phyloP scores from a whole-genome alignment of 2,797 vertebrate species.

The Sarcoramphus papa region DNA sequence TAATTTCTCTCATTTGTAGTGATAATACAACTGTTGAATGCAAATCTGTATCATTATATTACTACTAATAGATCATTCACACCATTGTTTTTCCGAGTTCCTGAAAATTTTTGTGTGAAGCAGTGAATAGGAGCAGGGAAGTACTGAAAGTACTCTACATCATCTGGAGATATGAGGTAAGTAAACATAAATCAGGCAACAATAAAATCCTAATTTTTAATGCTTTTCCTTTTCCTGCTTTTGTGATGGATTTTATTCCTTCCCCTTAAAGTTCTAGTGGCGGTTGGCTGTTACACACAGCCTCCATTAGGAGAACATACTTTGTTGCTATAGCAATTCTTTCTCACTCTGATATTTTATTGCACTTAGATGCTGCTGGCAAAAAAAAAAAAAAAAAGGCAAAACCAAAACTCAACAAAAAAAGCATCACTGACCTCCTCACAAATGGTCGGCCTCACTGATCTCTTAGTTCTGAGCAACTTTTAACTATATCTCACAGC shows the following conservation, averaged over 20 bases:
- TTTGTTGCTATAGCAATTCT: constrained; percentile 76
- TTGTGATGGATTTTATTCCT: constrained; percentile 11
- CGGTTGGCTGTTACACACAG: constrained; percentile 34
- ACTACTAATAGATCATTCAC: not conserved
- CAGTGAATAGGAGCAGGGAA: not conserved
- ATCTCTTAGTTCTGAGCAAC: constrained; percentile 45
- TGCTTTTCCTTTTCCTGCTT: constrained; percentile 13
- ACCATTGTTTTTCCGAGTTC: not conserved
- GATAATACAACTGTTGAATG: not conserved
- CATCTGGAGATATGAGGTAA: not conserved
- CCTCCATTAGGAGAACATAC: constrained; percentile 67
- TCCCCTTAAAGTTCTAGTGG: constrained; percentile 32
- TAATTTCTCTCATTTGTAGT: not conserved
- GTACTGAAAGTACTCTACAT: not conserved
- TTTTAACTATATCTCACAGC: constrained; percentile 30
- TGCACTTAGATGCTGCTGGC: constrained; percentile 60
- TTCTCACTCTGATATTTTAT: constrained; percentile 66
- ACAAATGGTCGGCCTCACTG: constrained; percentile 28
- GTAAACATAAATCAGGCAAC: not conserved
- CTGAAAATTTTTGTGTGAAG: not conserved
- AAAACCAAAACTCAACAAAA: not conserved
- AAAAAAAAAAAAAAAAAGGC: not conserved
- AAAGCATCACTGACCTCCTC: constrained; percentile 25
- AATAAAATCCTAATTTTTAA: constrained; percentile 41
- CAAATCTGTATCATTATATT: not conserved